Evolutionary conservation across 2,113 vertebrate genomes (phyloP).

Genomic region (Pantherophis guttatus): DNA sequence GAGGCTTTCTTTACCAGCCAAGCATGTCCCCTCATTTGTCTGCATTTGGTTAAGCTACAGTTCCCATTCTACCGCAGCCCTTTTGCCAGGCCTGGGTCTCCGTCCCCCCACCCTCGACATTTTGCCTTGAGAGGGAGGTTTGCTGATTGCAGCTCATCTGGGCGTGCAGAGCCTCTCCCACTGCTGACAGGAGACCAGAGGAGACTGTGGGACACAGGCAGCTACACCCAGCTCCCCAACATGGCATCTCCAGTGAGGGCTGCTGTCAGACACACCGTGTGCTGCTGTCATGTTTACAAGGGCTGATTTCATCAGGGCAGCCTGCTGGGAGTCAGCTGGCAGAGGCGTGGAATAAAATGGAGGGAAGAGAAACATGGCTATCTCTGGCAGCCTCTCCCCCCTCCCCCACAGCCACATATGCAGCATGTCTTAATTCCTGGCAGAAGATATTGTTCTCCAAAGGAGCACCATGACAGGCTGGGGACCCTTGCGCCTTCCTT

Average conservation of each 20-base stretch:
- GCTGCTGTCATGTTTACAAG: background rate
- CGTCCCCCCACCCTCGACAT: rapidly evolving
- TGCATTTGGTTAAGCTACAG: background rate
- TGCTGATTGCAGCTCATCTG: background rate
- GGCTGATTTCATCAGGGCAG: background rate
- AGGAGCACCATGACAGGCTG: background rate
- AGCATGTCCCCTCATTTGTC: background rate
- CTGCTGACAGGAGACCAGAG: background rate
- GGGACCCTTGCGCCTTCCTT: background rate
- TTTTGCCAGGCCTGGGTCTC: background rate
- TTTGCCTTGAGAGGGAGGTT: background rate
- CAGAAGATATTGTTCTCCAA: background rate
- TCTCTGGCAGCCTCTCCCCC: background rate
- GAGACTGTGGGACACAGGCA: background rate
- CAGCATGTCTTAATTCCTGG: background rate
- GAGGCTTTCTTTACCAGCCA: background rate
- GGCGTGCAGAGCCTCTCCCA: background rate
- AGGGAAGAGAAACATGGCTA: background rate
- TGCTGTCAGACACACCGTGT: too few species aligned
- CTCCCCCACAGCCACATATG: too few species aligned
- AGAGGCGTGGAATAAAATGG: background rate
- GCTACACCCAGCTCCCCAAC: background rate
- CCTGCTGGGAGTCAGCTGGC: background rate
- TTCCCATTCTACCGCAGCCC: background rate
- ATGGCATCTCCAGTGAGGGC: background rate